phyloP scores from a whole-genome alignment of 2,888 invertebrate genomes.

The Furcula furcula region DNA sequence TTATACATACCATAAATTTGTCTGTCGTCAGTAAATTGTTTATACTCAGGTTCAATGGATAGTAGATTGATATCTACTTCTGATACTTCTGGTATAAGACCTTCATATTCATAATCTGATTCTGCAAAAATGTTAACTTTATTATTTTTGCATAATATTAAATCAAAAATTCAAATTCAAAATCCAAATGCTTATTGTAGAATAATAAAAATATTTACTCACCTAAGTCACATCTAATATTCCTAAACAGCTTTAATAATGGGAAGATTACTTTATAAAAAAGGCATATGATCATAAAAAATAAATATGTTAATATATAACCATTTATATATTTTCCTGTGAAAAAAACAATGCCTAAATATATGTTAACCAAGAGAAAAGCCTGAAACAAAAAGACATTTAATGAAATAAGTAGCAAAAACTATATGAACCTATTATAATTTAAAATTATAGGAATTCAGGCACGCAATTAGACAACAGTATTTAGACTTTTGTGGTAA shows the following conservation, averaged over 20 bases:
- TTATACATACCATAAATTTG: slow-evolving; percentile 59
- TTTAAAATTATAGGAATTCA: too few species aligned
- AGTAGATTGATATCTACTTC: slow-evolving; percentile 63
- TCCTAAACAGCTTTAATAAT: slow-evolving; percentile 45
- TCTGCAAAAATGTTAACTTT: too few species aligned
- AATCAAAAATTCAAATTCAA: too few species aligned
- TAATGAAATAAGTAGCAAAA: too few species aligned
- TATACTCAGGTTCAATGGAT: slow-evolving; percentile 63
- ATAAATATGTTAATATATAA: slow-evolving; percentile 54
- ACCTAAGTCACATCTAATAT: slow-evolving; percentile 68
- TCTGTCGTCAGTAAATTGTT: slow-evolving; percentile 50
- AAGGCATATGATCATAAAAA: slow-evolving; percentile 51
- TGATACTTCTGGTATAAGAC: slow-evolving; percentile 65
- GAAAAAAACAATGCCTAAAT: slow-evolving; percentile 50
- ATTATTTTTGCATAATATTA: too few species aligned
- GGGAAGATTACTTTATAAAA: slow-evolving; percentile 56
- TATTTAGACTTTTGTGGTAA: too few species aligned
- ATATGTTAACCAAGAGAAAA: slow-evolving; percentile 61
- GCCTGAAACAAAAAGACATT: slow-evolving; percentile 55
- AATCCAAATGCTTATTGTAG: too few species aligned
- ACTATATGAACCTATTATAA: too few species aligned
- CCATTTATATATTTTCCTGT: slow-evolving; percentile 63
- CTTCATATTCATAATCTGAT: slow-evolving; percentile 68
- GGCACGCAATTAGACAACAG: too few species aligned
- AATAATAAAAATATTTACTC: slow-evolving; percentile 18